Percentiles rank a stretch among this genome's conserved stretches.
Conservation (phyloP, 1,140 invertebrate genomes). For the Drosophila virilis region DNA sequence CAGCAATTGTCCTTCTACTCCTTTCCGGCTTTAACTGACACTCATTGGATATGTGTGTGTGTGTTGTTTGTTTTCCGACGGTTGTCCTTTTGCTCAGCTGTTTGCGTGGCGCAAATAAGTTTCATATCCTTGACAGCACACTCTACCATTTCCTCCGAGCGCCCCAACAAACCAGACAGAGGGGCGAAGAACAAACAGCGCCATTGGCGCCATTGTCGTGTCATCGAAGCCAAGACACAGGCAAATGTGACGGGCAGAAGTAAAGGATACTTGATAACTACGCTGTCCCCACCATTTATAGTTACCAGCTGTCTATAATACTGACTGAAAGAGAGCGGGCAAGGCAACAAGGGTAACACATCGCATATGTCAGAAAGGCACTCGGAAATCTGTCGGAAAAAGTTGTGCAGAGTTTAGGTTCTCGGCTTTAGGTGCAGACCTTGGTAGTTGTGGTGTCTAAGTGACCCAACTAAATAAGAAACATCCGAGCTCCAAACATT, state of each 20-base stretch:
- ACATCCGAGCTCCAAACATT: too few species aligned
- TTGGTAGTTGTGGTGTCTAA: too few species aligned
- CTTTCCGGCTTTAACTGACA: slow-evolving; percentile 16
- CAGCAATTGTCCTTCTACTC: slow-evolving; percentile 49
- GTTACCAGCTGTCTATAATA: background rate
- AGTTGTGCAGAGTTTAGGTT: too few species aligned
- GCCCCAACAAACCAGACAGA: background rate
- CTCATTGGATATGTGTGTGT: slow-evolving; percentile 1
- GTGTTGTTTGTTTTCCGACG: slow-evolving; percentile 59
- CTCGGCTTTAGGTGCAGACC: too few species aligned
- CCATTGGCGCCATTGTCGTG: slow-evolving; percentile 65
- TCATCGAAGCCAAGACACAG: slow-evolving; percentile 9
- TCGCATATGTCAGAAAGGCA: background rate
- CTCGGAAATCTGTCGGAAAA: too few species aligned
- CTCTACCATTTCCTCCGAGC: background rate
- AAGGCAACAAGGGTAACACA: background rate
- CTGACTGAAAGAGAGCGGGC: background rate
- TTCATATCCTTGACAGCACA: slow-evolving; percentile 40
- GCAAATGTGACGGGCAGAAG: background rate
- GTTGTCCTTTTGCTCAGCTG: slow-evolving; percentile 65
- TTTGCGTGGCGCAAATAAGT: slow-evolving; percentile 68
- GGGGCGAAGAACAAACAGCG: slow-evolving; percentile 36
- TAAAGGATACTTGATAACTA: slow-evolving; percentile 4
- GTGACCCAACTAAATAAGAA: too few species aligned
- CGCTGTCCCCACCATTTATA: background rate